phyloP scores from a whole-genome alignment of 1,140 invertebrate species.

The Brachionus koreanus region DNA sequence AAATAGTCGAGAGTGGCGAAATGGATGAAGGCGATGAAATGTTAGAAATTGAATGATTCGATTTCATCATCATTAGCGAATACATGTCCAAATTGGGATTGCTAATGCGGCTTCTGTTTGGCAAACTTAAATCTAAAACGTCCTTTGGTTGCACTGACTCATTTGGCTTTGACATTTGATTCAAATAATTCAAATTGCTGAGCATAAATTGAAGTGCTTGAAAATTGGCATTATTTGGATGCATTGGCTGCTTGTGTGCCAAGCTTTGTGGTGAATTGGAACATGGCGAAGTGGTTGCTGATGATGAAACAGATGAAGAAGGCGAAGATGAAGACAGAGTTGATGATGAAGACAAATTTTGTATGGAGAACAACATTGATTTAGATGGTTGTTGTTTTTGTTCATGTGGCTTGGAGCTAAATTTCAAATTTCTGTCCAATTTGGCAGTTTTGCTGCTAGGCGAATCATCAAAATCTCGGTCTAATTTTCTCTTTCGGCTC shows the following conservation, averaged over 20 bases:
- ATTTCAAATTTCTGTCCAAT: neutral
- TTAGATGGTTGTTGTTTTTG: neutral
- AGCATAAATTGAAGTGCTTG: slow-evolving; percentile 34
- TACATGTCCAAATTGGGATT: slow-evolving; percentile 19
- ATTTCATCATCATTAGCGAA: slow-evolving; percentile 36
- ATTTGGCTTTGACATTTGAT: neutral
- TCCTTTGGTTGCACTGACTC: neutral
- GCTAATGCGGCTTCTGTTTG: neutral
- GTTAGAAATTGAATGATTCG: neutral
- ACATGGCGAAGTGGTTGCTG: neutral
- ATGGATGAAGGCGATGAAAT: slow-evolving; percentile 19
- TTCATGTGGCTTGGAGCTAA: neutral
- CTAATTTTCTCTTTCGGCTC: slow-evolving; percentile 6
- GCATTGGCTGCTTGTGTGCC: neutral
- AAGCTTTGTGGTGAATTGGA: neutral
- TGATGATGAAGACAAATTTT: slow-evolving; percentile 17
- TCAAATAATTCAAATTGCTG: slow-evolving; percentile 27
- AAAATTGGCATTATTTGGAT: neutral
- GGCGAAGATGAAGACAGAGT: neutral
- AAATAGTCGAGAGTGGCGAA: slow-evolving; percentile 19
- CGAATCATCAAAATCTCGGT: neutral
- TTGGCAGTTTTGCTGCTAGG: neutral
- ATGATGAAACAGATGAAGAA: neutral
- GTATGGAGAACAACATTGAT: slow-evolving; percentile 11
- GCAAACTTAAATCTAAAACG: slow-evolving; percentile 27